phyloP scores from a whole-genome alignment of 2,113 vertebrate genomes.

The Rhizomys pruinosus region DNA sequence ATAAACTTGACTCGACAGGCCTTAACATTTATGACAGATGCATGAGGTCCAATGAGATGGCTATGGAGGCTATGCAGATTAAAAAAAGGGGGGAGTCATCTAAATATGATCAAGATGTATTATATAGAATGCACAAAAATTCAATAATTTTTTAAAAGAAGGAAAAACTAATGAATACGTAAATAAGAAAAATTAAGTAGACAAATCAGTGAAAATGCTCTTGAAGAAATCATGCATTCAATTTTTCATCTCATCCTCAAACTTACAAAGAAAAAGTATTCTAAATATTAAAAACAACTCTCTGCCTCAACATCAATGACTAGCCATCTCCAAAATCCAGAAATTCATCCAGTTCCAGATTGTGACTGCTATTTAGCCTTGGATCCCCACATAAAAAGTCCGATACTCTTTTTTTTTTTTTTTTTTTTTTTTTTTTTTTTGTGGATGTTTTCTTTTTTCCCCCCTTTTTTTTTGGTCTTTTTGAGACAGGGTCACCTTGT shows the following conservation, averaged over 20 bases:
- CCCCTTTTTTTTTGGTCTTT: no score
- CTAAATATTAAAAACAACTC: slow-evolving; percentile 41
- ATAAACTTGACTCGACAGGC: no score
- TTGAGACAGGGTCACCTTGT: no score
- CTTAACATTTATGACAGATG: no score
- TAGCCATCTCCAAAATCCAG: background rate
- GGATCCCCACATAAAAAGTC: background rate
- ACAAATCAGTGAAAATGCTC: background rate
- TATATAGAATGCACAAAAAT: no score
- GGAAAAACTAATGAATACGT: background rate
- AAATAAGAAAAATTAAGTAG: slow-evolving; percentile 1
- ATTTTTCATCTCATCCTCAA: slow-evolving; percentile 28
- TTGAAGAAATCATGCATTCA: background rate
- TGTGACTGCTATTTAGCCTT: background rate
- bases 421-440: no score
- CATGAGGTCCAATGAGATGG: no score
- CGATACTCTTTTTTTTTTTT: slow-evolving; percentile 4
- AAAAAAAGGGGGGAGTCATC: no score
- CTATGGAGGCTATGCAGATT: no score
- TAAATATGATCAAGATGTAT: no score
- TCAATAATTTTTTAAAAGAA: no score
- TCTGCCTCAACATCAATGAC: slow-evolving; percentile 15
- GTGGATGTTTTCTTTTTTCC: no score
- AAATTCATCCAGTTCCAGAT: background rate
- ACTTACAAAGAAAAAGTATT: slow-evolving; percentile 19